Base-by-base conservation (phyloP, 1,140 invertebrate species). In the Drosophila pseudoobscura region DNA sequence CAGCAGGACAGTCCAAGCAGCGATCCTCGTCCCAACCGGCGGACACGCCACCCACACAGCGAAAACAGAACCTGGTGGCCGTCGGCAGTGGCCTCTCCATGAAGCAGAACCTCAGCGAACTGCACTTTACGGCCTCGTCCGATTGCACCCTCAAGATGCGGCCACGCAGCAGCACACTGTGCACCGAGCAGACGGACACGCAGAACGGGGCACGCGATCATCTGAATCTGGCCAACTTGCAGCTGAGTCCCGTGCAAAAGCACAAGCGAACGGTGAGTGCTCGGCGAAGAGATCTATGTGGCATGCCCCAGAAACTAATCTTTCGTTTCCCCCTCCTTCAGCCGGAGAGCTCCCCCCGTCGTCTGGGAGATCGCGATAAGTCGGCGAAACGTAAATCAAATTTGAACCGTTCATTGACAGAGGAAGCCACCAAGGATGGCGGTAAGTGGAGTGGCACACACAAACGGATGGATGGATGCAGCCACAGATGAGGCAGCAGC, bases 331-430 rank as follows among this genome's bases (percentile, higher is more conserved):
- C 8, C 29, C 7, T 31, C 31, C 2, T 8, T 5, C 39, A 90
- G 83, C 78, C 78, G 57, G 82, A 80, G 41, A 75, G 63, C 31
- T 89, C 83, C n/a, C 82, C 77, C 24, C 74, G 60, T 57, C 90
- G 90, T 62, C 53, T 78, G 26, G 55, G 73, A 50, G 93, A 94
- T 85, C 93, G 93, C 72, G 94, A 95, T 89, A 95, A 95, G 77
- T 95, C 94, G 66, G 92, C 92, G 61, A 94, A 94, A 89, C 91
- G 94, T 54, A 95, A 95, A 91, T 95, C 94, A 41, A 93, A 94
- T 90, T 85, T 95, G 57, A 95, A 95, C 89, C 92, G 94, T 51
- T 92, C 93, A 9, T 80, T 92, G 49, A 94, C 93, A 57, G 94
- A 95, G 89, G 92, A 93, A 84, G 92, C 92, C 64, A 91, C 92